Base-by-base conservation (phyloP, 1,140 invertebrate genomes). In the Ceratitis capitata region DNA sequence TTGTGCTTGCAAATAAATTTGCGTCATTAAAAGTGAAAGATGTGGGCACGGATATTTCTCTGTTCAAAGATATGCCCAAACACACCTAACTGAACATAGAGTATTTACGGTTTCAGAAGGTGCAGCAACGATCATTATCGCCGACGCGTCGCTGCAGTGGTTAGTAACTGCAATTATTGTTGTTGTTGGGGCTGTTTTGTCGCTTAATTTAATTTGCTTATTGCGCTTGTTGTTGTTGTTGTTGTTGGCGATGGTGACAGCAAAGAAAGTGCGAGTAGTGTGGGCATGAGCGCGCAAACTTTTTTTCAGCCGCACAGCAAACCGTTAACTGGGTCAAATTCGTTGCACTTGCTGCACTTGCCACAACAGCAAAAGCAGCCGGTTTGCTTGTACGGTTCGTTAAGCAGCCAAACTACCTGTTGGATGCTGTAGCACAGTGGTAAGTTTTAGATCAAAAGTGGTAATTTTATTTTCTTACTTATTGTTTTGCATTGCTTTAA, bases 11-110 rank as follows among this genome's bases (percentile, higher is more conserved):
- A 78, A 32, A 64, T 23, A 47, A 12, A 14, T 45, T 23, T 64
- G 69, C 39, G 39, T 35, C 69, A 45, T 78, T 78, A 78, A 78
- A 78, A 78, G 69, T 78, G 69, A 78, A 78, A 78, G 39, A 78
- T 23, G 39, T 45, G 35, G 39, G 69, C 69, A 78, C 10, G 69
- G 16, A 7, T n/a, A 5, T 10, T 45, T 78, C n/a, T 78, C 39
- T 45, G 69, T 39, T 6, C 6, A 61, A 61, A n/a, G n/a, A n/a
- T 61, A 61, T 78, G n/a, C 16, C 9, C 7, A 78, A n/a, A 45
- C 45, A 35, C 29, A 6, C n/a, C 35, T 78, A 35, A 45, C 42
- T n/a, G 39, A n/a, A 39, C 7, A 78, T 9, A 1, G 51, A 19
- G n/a, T 16, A 61, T 0, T 9, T 26, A 26, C 7, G 56, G 23